Percentiles rank a stretch among this genome's conserved stretches.
These are phyloP conservation scores for Lota lota DNA, from an alignment of 2,113 vertebrate genomes.

Conservation along the genomic window DNA sequence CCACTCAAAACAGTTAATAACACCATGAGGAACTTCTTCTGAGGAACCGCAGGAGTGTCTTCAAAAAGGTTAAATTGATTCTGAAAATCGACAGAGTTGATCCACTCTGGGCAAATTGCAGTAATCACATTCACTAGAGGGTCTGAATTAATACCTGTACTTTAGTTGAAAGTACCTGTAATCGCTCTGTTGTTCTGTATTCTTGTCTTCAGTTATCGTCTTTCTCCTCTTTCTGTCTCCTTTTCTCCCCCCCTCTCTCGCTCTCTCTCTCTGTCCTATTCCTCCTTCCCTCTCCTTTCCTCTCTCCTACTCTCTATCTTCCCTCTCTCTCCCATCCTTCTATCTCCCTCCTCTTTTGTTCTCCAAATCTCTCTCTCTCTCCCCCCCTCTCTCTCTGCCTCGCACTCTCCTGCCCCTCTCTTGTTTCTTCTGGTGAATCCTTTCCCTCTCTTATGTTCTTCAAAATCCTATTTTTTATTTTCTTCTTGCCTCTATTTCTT, in stretches of 20 bases:
- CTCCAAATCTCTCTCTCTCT: neutral
- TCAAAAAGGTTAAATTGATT: no score
- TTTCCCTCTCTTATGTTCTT: no score
- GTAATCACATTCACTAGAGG: no score
- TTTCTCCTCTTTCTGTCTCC: neutral
- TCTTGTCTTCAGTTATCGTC: neutral
- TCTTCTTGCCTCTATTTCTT: no score
- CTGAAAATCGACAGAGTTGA: no score
- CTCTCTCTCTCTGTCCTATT: neutral
- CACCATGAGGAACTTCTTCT: no score
- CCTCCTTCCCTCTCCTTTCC: neutral
- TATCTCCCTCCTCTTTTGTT: neutral
- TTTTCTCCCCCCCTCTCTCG: neutral
- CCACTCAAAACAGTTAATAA: no score
- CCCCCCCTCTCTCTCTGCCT: neutral
- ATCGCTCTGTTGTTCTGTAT: conserved; percentile 10
- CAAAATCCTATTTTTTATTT: no score
- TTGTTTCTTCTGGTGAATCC: conserved; percentile 10
- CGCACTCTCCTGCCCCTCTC: conserved; percentile 21
- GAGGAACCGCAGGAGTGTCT: no score
- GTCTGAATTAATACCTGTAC: no score
- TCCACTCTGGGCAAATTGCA: no score
- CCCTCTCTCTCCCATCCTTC: neutral
- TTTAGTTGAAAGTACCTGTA: no score
- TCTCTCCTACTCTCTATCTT: neutral